Conservation (phyloP, 1,140 invertebrate genomes). For the Drosophila ohnishii region DNA sequence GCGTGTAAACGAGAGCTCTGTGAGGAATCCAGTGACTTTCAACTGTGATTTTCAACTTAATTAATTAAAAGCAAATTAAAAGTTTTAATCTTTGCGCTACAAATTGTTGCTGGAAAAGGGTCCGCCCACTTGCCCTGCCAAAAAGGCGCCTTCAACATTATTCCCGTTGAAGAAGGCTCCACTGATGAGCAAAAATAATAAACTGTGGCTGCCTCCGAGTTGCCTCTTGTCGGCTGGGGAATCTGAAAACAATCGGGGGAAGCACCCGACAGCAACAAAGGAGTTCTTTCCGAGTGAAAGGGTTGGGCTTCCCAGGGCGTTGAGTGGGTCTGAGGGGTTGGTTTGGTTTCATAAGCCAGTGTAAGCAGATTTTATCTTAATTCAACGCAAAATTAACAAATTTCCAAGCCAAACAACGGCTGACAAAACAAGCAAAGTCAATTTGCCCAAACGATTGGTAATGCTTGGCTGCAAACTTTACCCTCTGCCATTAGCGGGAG, state of each 20-base stretch:
- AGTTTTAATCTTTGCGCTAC: slow-evolving; percentile 76
- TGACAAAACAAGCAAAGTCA: slow-evolving; percentile 73
- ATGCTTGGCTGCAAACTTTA: slow-evolving; percentile 21
- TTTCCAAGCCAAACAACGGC: slow-evolving; percentile 67
- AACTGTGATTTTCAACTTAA: slow-evolving; percentile 80
- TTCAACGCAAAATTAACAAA: slow-evolving; percentile 76
- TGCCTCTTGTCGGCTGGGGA: slow-evolving; percentile 36
- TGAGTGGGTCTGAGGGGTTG: slow-evolving; percentile 17
- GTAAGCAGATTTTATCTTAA: slow-evolving; percentile 79
- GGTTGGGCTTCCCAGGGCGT: slow-evolving; percentile 5
- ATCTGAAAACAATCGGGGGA: slow-evolving; percentile 72
- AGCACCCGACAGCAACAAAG: slow-evolving; percentile 37
- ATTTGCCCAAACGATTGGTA: slow-evolving; percentile 61
- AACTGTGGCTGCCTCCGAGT: slow-evolving; percentile 56
- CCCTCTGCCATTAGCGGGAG: slow-evolving; percentile 8
- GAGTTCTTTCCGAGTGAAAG: slow-evolving; percentile 24
- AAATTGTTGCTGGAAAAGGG: slow-evolving; percentile 71
- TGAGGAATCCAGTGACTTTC: slow-evolving; percentile 68
- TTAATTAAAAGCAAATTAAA: slow-evolving; percentile 82
- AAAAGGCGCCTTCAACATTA: slow-evolving; percentile 55
- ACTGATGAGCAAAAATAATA: slow-evolving; percentile 79
- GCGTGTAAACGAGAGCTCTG: slow-evolving; percentile 48
- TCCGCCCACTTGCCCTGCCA: slow-evolving; percentile 19
- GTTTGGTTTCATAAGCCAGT: slow-evolving; percentile 72
- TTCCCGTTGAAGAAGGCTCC: slow-evolving; percentile 38